Conservation (phyloP, 2,797 vertebrate genomes). For the Typhlichthys subterraneus region DNA sequence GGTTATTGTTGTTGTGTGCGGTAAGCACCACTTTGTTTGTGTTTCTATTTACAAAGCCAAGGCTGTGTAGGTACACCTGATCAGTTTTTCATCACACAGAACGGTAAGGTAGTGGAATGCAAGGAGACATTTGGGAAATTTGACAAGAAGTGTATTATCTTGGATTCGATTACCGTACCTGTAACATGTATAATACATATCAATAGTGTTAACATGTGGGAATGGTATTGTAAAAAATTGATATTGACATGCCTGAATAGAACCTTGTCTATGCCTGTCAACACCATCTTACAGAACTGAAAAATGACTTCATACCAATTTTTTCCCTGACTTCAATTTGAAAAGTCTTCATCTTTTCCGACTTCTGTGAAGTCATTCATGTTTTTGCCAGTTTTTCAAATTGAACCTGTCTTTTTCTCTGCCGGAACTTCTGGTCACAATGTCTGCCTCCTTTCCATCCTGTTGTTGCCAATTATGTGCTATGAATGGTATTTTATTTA, state of each 20-base stretch:
- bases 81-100: too few species aligned
- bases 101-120: too few species aligned
- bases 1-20: too few species aligned
- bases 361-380: neutral
- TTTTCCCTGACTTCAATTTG: neutral
- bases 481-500: neutral
- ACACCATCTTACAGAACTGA: constrained; percentile 3
- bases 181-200: neutral
- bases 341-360: neutral
- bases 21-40: too few species aligned
- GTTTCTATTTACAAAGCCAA: too few species aligned
- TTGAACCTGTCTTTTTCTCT: neutral
- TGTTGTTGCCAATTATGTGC: constrained; percentile 7
- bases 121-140: too few species aligned
- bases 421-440: neutral
- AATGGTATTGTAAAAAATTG: constrained; percentile 9
- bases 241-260: constrained; percentile 22
- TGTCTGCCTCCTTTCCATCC: constrained; percentile 1
- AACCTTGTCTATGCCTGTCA: constrained; percentile 20
- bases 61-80: too few species aligned
- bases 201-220: neutral
- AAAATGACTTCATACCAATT: neutral
- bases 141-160: too few species aligned
- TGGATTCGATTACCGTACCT: too few species aligned
- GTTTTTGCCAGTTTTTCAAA: neutral